phyloP scores from a whole-genome alignment of 37 sponge, comb jelly and placozoan species.

The Amphimedon queenslandica region DNA sequence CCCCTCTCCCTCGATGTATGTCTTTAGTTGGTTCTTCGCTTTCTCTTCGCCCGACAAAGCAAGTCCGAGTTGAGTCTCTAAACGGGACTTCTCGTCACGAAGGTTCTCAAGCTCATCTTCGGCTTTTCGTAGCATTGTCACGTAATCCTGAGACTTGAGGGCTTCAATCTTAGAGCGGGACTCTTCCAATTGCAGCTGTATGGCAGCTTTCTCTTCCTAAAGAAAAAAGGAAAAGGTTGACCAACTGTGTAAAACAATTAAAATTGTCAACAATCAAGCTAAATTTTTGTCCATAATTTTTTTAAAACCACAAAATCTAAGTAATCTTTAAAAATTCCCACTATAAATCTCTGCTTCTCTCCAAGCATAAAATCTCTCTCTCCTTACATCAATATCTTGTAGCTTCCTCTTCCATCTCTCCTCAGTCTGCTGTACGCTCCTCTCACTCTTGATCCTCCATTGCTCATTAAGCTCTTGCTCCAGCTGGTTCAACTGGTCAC shows the following conservation, averaged over 20 bases:
- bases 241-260: too few relatives aligned
- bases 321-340: too few relatives aligned
- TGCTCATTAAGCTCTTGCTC: slow-evolving; percentile 78
- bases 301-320: too few relatives aligned
- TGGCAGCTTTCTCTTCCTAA: slow-evolving; percentile 31
- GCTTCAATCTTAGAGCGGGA: slow-evolving; percentile 33
- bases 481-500: slow-evolving; percentile 66
- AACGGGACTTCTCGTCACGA: neutral
- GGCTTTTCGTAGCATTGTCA: slow-evolving; percentile 24
- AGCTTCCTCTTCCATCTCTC: slow-evolving; percentile 64
- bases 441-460: slow-evolving; percentile 53
- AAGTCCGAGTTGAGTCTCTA: slow-evolving; percentile 9
- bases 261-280: too few relatives aligned
- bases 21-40: slow-evolving; percentile 12
- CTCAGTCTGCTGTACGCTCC: slow-evolving; percentile 70
- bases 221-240: neutral
- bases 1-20: slow-evolving; percentile 3
- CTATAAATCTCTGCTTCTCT: too few relatives aligned
- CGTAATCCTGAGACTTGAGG: slow-evolving; percentile 30
- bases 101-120: slow-evolving; percentile 18
- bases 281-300: too few relatives aligned
- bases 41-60: slow-evolving; percentile 10
- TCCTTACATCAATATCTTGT: slow-evolving; percentile 19
- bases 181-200: slow-evolving; percentile 27
- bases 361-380: neutral